These are phyloP conservation scores for Hipposideros armiger DNA, from an alignment of 2,113 vertebrate genomes.

Conservation along the genomic window DNA sequence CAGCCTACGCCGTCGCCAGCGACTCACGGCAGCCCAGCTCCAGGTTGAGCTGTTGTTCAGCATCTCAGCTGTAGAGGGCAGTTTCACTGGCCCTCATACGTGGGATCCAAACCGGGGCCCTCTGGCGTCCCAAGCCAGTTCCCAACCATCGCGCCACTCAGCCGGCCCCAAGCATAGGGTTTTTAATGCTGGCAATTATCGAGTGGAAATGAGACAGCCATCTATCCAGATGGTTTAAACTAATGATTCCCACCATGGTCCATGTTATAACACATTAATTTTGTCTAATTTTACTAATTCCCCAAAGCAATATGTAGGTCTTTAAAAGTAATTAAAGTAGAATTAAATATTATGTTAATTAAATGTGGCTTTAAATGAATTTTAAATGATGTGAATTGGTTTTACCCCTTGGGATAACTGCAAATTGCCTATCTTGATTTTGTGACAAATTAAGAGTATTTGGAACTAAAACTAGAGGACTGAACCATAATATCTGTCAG, in stretches of 20 bases:
- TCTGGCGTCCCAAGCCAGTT: too few species aligned
- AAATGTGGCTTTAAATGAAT: constrained; percentile 79
- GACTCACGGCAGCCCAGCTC: too few species aligned
- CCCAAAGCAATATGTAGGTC: constrained; percentile 75
- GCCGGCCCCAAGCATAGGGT: not conserved
- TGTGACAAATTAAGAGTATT: constrained; percentile 54
- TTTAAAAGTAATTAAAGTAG: constrained; percentile 80
- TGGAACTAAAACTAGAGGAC: constrained; percentile 42
- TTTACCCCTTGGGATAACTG: constrained; percentile 66
- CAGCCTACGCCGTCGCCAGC: too few species aligned
- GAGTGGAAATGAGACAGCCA: constrained; percentile 34
- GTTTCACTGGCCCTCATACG: too few species aligned
- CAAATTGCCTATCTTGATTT: constrained; percentile 74
- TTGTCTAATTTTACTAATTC: constrained; percentile 80
- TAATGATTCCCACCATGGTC: constrained; percentile 75
- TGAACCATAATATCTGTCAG: not conserved
- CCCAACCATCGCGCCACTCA: too few species aligned
- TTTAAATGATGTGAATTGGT: constrained; percentile 72
- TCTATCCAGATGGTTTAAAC: constrained; percentile 69
- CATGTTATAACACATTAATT: constrained; percentile 76
- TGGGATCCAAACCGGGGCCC: too few species aligned
- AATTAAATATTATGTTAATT: constrained; percentile 81
- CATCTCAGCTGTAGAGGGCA: too few species aligned
- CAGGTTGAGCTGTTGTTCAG: too few species aligned
- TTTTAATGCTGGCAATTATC: constrained; percentile 52